A percentile compares a stretch with the other conserved stretches of the same genome.
These are phyloP conservation scores for Mormyrops attenuatus DNA, from an alignment of 2,797 vertebrate species.

Conservation along the genomic window DNA sequence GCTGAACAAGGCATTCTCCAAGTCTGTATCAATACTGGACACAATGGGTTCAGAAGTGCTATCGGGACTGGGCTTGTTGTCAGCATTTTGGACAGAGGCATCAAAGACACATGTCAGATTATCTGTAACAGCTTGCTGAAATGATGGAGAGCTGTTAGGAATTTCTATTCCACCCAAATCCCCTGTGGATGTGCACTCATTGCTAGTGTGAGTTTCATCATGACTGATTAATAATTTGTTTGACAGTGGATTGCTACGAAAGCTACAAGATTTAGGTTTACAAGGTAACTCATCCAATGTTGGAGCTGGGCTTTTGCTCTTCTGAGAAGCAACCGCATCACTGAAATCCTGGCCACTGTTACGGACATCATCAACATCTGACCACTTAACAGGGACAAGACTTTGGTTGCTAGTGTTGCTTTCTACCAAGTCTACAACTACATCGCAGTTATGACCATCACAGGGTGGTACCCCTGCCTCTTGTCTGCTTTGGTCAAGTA, in stretches of 20 bases:
- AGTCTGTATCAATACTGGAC: background rate
- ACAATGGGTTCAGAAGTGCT: background rate
- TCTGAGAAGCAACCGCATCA: background rate
- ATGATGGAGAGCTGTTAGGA: background rate
- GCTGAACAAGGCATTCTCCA: background rate
- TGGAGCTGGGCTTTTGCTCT: slow-evolving; percentile 50
- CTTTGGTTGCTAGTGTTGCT: background rate
- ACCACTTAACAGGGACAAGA: background rate
- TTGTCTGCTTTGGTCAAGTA: slow-evolving; percentile 15
- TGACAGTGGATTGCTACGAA: background rate
- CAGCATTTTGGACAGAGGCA: background rate
- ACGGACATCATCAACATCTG: background rate
- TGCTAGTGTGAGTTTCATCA: background rate
- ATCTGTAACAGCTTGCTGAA: background rate
- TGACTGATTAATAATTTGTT: background rate
- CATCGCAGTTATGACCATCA: background rate
- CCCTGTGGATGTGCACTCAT: background rate
- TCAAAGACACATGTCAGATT: background rate
- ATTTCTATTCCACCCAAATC: background rate
- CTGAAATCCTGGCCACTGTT: slow-evolving; percentile 23
- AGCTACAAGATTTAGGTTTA: slow-evolving; percentile 16
- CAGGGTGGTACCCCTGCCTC: slow-evolving; percentile 24
- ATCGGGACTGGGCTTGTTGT: background rate
- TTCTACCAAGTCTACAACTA: background rate
- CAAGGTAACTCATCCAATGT: slow-evolving; percentile 53